phyloP scores from a whole-genome alignment of 2,888 invertebrate genomes.

The Melanostoma scalare region DNA sequence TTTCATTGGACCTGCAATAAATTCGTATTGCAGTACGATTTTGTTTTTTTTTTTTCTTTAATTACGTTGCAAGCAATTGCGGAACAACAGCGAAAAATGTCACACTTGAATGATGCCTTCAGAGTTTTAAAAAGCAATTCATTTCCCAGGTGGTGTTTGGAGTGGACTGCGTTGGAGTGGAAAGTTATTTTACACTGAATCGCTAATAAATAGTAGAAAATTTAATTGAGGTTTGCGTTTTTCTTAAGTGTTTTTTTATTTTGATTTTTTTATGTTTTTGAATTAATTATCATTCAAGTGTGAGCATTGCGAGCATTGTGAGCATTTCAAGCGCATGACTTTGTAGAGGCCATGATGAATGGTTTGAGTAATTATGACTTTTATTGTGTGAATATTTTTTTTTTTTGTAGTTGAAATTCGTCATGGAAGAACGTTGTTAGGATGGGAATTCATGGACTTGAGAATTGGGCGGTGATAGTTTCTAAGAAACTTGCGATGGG shows the following conservation, averaged over 20 bases:
- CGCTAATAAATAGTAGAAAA: constrained; percentile 45
- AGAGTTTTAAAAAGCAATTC: constrained; percentile 23
- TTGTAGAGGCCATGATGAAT: constrained; percentile 6
- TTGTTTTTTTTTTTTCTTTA: constrained; percentile 13
- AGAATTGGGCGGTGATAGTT: not conserved
- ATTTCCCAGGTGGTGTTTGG: constrained; percentile 39
- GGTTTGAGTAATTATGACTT: constrained; percentile 38
- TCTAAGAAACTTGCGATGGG: not conserved
- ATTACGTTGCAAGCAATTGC: constrained; percentile 13
- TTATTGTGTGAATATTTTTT: constrained; percentile 16
- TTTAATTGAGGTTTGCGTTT: constrained; percentile 60
- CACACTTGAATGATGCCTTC: constrained; percentile 54
- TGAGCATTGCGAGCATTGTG: constrained; percentile 37
- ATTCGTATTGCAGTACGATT: constrained; percentile 22
- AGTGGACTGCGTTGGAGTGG: constrained; percentile 53
- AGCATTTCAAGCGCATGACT: constrained; percentile 41
- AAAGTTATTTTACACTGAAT: constrained; percentile 69
- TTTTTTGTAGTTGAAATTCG: constrained; percentile 19
- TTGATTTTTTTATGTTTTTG: constrained; percentile 25
- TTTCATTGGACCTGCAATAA: constrained; percentile 56
- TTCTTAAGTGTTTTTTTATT: constrained; percentile 3
- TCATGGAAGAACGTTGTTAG: constrained; percentile 32
- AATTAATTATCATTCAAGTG: constrained; percentile 61
- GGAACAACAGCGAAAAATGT: constrained; percentile 39
- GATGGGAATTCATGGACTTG: not conserved